Percentiles rank a stretch among this genome's conserved stretches.
Conservation (phyloP, 1,140 invertebrate species). For the Leguminivora glycinivorella region DNA sequence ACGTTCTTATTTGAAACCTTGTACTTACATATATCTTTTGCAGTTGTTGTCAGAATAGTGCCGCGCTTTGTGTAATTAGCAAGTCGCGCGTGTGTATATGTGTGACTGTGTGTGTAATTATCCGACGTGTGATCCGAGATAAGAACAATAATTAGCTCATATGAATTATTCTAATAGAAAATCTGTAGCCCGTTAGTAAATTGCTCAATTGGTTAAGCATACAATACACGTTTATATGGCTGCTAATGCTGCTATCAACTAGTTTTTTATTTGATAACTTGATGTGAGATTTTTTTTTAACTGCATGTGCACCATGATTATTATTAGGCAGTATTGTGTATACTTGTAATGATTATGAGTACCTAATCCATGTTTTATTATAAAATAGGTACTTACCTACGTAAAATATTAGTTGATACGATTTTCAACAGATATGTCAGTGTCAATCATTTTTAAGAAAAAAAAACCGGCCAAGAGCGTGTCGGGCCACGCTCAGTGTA, state of each 20-base stretch:
- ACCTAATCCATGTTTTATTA: no score
- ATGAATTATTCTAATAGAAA: slow-evolving; percentile 29
- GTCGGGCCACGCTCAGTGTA: no score
- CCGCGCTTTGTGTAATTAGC: slow-evolving; percentile 5
- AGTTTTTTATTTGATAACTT: not conserved
- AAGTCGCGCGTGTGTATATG: slow-evolving; percentile 3
- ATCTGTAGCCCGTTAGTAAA: slow-evolving; percentile 27
- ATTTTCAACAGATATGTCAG: no score
- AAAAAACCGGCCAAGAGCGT: no score
- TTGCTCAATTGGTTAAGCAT: slow-evolving; percentile 19
- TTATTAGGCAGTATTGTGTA: no score
- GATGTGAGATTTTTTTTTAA: not conserved
- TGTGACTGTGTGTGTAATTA: slow-evolving; percentile 14
- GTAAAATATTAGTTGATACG: no score
- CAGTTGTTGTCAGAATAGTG: not conserved
- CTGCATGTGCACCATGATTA: not conserved
- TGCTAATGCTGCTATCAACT: not conserved
- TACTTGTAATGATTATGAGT: no score
- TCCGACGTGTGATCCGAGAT: slow-evolving; percentile 24
- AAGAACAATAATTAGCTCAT: slow-evolving; percentile 28
- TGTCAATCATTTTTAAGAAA: no score
- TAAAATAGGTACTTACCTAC: no score
- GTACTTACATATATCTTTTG: not conserved
- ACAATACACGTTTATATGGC: not conserved
- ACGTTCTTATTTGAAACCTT: no score